Conservation (phyloP, 2,113 vertebrate genomes). For the Boulengeromyrus knoepffleri region DNA sequence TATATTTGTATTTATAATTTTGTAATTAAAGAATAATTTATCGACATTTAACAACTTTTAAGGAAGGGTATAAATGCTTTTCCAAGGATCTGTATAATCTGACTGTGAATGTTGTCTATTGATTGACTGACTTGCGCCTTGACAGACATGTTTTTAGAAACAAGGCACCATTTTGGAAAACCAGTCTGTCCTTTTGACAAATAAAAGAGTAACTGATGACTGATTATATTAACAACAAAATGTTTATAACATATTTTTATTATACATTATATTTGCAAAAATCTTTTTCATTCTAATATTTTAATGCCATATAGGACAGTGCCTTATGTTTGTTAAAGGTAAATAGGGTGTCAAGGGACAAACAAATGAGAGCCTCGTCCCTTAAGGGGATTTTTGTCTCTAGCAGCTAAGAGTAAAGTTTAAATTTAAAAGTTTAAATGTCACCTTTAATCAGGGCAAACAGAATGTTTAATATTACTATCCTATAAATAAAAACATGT, state of each 20-base stretch:
- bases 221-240: not conserved
- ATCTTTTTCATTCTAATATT: not conserved
- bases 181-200: not conserved
- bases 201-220: not conserved
- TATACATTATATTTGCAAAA: not conserved
- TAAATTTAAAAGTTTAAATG: not conserved
- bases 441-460: not conserved
- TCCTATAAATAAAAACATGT: not conserved
- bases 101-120: not conserved
- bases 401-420: not conserved
- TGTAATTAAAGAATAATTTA: not conserved
- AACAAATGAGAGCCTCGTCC: not conserved
- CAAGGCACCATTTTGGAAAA: not conserved
- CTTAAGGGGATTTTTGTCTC: not conserved
- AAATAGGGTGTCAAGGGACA: not conserved
- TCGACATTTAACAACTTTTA: not conserved
- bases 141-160: not conserved
- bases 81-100: not conserved
- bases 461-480: not conserved
- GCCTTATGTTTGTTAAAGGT: not conserved
- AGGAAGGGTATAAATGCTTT: not conserved
- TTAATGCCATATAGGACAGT: not conserved
- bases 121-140: not conserved
- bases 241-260: not conserved
- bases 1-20: not conserved